Base-by-base conservation (phyloP, 2,113 vertebrate species). In the Cinclus mexicanus region DNA sequence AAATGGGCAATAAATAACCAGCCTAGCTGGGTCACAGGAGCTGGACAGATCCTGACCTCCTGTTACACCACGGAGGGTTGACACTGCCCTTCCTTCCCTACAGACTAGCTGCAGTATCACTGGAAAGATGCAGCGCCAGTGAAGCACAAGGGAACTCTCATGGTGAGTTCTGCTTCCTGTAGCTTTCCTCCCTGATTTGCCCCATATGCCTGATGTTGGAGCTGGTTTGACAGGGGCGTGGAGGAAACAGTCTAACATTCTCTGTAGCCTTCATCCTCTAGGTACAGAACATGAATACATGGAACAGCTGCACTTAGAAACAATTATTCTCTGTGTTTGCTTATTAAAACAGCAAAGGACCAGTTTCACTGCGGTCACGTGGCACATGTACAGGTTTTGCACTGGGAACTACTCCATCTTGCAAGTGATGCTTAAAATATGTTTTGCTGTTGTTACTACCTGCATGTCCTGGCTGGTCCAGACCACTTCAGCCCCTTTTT, bases 331-430 rank as follows among this genome's bases (percentile, higher is more conserved):
- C 46, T 83, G 15, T 72, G 33, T 74, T 87, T 72, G 3, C 1
- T 12, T 33, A 68, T 23, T 26, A n/a, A 75, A 91, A 37, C 15
- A 68, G 29, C 14, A 53, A 69, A 83, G 41, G 25, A 55, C 1
- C 2, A 53, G 5, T 67, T 87, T 78, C 41, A 18, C 22, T 70
- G 17, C 28, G 16, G 16, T 46, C 25, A 57, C 24, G 12, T 61
- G 44, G 14, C 28, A 31, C 2, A 1, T 16, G 31, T n/a, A 14
- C 10, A 3, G 6, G 39, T 52, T 75, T 57, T 0, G 0, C 42
- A 16, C 20, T 59, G 57, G 33, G 11, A 88, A 29, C 26, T 41
- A 59, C 18, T 75, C 26, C 75, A 88, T 33, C 47, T 63, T 85
- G 47, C 28, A 82, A 82, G 21, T 29, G 39, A 26, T 71, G 35